These are phyloP conservation scores for Neodiprion pinetum DNA, from an alignment of 1,140 invertebrate species.

Conservation along the genomic window DNA sequence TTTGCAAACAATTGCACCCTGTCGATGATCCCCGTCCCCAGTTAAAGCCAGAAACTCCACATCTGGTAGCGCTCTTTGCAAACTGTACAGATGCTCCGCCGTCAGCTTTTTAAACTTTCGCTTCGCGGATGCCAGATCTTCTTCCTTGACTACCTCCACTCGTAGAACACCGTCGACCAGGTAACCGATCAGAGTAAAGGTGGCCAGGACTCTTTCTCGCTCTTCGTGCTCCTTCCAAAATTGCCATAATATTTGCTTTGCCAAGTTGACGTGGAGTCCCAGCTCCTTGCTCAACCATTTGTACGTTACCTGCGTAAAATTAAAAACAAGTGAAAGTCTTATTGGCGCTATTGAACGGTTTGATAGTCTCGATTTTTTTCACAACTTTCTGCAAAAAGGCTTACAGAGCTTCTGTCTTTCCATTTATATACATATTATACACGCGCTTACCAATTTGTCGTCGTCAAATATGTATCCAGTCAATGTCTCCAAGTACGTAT, in stretches of 20 bases:
- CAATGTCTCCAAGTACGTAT: slow-evolving; percentile 37
- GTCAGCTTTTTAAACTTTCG: slow-evolving; percentile 49
- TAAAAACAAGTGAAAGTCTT: slow-evolving; percentile 18
- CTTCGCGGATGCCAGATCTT: slow-evolving; percentile 40
- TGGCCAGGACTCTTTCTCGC: slow-evolving; percentile 40
- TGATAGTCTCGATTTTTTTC: slow-evolving; percentile 1
- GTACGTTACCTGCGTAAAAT: slow-evolving; percentile 52
- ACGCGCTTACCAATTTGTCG: slow-evolving; percentile 44
- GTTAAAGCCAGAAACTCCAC: slow-evolving; percentile 43
- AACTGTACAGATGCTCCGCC: slow-evolving; percentile 58
- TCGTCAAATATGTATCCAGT: slow-evolving; percentile 41
- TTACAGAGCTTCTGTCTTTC: slow-evolving; percentile 3
- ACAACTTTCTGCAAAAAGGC: slow-evolving; percentile 12
- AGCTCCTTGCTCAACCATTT: slow-evolving; percentile 58
- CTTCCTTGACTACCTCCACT: slow-evolving; percentile 50
- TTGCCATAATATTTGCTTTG: slow-evolving; percentile 51
- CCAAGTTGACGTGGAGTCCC: slow-evolving; percentile 54
- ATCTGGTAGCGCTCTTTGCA: slow-evolving; percentile 52
- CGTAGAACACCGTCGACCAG: slow-evolving; percentile 46
- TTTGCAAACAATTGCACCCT: slow-evolving; percentile 51
- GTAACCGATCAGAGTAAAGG: slow-evolving; percentile 51
- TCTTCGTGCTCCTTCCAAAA: slow-evolving; percentile 47
- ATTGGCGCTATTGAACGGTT: neutral
- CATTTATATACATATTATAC: neutral
- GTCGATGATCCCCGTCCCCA: slow-evolving; percentile 46